A percentile compares a stretch with the other conserved stretches of the same genome.
phyloP scores from a whole-genome alignment of 2,113 vertebrate genomes.

The Xiphophorus maculatus region DNA sequence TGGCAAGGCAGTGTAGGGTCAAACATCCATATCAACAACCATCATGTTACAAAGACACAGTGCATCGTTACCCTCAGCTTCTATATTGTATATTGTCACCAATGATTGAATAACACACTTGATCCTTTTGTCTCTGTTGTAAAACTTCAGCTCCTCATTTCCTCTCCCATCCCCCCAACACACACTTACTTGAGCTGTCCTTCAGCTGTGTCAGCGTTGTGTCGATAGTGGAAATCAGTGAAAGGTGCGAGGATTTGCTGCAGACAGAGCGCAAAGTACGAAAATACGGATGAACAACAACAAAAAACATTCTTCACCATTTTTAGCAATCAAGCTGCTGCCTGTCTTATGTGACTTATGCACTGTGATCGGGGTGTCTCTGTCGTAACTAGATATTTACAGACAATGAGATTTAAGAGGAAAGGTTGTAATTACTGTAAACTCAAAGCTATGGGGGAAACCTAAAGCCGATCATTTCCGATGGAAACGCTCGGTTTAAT shows the following conservation, averaged over 20 bases:
- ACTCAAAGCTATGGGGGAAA: constrained; percentile 55
- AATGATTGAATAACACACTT: constrained; percentile 47
- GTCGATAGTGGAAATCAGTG: constrained; percentile 99
- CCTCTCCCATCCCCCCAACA: constrained; percentile 61
- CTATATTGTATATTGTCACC: constrained; percentile 20
- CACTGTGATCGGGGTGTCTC: constrained; percentile 17
- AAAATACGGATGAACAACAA: constrained; percentile 1
- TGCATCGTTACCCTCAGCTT: constrained; percentile 20
- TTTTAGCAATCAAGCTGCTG: constrained; percentile 18
- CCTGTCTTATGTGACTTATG: constrained; percentile 37
- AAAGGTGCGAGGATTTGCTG: constrained; percentile 98
- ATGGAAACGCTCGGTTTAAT: constrained; percentile 26
- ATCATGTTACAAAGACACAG: constrained; percentile 38
- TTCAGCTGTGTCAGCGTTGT: constrained; percentile 96
- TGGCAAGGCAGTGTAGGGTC: constrained; percentile 24
- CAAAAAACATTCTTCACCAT: constrained; percentile 9
- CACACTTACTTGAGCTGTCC: constrained; percentile 95
- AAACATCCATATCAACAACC: constrained; percentile 36
- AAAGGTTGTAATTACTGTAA: constrained; percentile 54
- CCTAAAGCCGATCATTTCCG: constrained; percentile 34
- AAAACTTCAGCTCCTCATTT: constrained; percentile 26
- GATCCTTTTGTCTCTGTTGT: constrained; percentile 38
- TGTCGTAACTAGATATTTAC: constrained; percentile 36
- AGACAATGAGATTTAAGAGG: constrained; percentile 46
- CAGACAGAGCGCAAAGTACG: constrained; percentile 42